Evolutionary conservation across 2,888 invertebrate genomes (phyloP), one percentile per base, ranked within the genome.

Genomic region (Sinelater perroti): DNA sequence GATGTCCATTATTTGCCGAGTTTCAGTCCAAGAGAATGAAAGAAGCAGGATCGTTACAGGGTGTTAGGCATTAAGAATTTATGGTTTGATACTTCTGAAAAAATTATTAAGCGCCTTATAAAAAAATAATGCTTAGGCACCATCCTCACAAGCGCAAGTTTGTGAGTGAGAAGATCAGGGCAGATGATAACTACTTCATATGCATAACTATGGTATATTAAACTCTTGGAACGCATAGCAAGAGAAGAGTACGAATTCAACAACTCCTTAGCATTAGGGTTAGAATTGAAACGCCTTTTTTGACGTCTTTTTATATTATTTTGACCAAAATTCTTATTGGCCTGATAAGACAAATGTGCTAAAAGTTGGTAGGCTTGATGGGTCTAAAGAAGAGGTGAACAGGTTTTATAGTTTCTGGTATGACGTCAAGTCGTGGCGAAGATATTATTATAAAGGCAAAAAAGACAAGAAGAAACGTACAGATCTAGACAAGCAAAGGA

Each of bases 181-280:
- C 89, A 2, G 96, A 97, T 68, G 93, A 95, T 71, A 98, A 98
- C 80, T 98, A 98, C 79, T 99, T 98, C 78, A 95, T 97, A 0
- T 98, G 98, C 76, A 99, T 99, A 68, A 98, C 97, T 1, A 93
- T 93, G 83, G 97, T 97, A 4, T 96, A 95, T 81, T 97, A 98
- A 81, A 93, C 89, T 54, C 78, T 91, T 50, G 95, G 96, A 0
- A 92, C 88, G 65, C 85, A 89, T 7, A 78, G 83, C 16, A 93
- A 91, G 72, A 84, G 97, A 57, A 84, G 93, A 56, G 91, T 97
- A 1, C 99, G 86, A 88, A 61, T 95, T 98, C 77, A 95, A 96
- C 73, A 94, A 99, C 73, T 81, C 84, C 30, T 80, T 97, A 44
- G 98, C 98, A 1, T 82, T 87, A 1, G 83, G 85, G 47, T 83